Percentiles rank a stretch among this genome's conserved stretches.
Evolutionary conservation across 2,888 invertebrate species (phyloP).

Genomic region (Vandiemenella viatica): DNA sequence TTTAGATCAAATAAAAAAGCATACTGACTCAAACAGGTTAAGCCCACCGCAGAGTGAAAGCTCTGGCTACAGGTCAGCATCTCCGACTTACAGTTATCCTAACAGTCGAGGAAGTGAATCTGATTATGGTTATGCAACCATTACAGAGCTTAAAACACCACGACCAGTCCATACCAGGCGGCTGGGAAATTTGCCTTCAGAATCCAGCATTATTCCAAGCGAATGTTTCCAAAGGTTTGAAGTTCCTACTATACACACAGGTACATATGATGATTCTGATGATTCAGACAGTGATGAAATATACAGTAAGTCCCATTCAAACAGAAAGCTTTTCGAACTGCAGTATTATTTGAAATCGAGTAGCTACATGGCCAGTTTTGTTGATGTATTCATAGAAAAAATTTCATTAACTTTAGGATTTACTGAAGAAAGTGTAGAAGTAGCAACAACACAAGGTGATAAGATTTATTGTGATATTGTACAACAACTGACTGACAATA

Average conservation of each 20-base stretch:
- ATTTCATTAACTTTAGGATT: conserved; percentile 44
- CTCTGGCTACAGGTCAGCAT: conserved; percentile 38
- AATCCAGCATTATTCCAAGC: conserved; percentile 20
- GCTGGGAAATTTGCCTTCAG: conserved; percentile 8
- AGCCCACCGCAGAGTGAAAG: conserved; percentile 25
- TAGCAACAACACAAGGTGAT: conserved; percentile 45
- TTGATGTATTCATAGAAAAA: conserved; percentile 42
- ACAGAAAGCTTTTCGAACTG: conserved; percentile 7
- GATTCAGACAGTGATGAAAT: conserved; percentile 2
- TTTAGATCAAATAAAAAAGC: too few species aligned
- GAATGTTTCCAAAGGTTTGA: conserved; percentile 24
- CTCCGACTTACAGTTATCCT: conserved; percentile 3
- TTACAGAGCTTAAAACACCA: conserved; percentile 42
- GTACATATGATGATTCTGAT: conserved; percentile 1
- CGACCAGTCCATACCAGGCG: conserved; percentile 26
- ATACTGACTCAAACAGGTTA: too few species aligned
- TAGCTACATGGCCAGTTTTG: conserved; percentile 54
- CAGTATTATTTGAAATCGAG: conserved; percentile 43
- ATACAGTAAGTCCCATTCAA: neutral
- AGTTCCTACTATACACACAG: too few species aligned
- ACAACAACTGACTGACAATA: neutral
- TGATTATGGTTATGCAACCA: conserved; percentile 45
- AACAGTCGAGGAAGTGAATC: conserved; percentile 7
- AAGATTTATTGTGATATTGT: conserved; percentile 44
- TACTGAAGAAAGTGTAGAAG: conserved; percentile 34